Percentiles rank a stretch among this genome's conserved stretches.
These are phyloP conservation scores for Zeuzera pyrina DNA, from an alignment of 2,888 invertebrate species.

Conservation along the genomic window DNA sequence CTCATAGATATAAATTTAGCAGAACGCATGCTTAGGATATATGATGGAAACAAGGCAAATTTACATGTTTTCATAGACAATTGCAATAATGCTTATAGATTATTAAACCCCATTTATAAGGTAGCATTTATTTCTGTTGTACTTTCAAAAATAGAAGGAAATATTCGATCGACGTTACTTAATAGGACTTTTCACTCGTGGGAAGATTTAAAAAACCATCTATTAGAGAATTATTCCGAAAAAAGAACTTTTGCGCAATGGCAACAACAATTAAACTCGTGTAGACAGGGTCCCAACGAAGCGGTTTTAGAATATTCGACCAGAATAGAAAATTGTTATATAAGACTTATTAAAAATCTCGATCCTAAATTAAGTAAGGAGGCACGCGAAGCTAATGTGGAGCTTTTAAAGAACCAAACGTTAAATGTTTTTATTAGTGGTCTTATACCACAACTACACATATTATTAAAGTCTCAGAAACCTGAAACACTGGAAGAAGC, in stretches of 20 bases:
- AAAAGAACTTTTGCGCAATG: constrained; percentile 7
- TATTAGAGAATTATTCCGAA: constrained; percentile 7
- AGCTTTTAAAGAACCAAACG: background rate
- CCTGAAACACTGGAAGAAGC: background rate
- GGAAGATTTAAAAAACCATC: constrained; percentile 3
- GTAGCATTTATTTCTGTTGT: too few species aligned
- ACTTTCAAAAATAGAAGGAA: too few species aligned
- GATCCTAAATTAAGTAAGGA: constrained; percentile 8
- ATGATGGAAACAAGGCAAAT: too few species aligned
- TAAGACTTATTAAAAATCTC: constrained; percentile 12
- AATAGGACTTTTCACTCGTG: background rate
- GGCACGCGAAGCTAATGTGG: background rate
- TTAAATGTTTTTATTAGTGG: background rate
- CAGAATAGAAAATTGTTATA: constrained; percentile 10
- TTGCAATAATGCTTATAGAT: too few species aligned
- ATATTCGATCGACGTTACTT: too few species aligned
- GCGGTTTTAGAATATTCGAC: constrained; percentile 7
- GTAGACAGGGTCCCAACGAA: constrained; percentile 9
- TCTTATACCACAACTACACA: background rate
- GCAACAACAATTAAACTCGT: constrained; percentile 13
- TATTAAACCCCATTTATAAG: too few species aligned
- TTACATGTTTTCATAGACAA: too few species aligned
- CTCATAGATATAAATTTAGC: too few species aligned
- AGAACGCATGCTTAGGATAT: too few species aligned
- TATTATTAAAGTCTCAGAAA: background rate